Conservation (phyloP, 2,113 vertebrate genomes). For the Oryzias woworae region DNA sequence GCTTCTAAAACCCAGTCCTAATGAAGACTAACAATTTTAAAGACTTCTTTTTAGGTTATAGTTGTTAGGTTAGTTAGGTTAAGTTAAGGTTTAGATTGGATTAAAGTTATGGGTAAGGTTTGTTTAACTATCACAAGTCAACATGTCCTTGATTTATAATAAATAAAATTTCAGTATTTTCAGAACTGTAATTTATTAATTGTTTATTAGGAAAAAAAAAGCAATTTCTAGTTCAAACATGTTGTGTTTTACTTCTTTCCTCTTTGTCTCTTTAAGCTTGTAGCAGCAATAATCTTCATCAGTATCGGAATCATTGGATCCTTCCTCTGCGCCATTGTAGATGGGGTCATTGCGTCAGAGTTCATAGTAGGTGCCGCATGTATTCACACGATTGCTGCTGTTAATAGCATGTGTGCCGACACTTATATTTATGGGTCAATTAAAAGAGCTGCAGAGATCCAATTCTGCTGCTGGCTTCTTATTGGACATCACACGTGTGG, state of each 20-base stretch:
- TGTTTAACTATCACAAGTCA: too few relatives aligned
- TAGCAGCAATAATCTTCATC: conserved; percentile 92
- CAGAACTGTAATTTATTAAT: background rate
- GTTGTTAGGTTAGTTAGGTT: too few relatives aligned
- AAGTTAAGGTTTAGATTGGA: too few relatives aligned
- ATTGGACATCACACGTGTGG: background rate
- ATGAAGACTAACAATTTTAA: too few relatives aligned
- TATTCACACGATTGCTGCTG: background rate
- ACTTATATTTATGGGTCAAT: background rate
- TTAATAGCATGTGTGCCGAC: background rate
- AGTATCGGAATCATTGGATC: conserved; percentile 89
- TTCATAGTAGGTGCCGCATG: conserved; percentile 85
- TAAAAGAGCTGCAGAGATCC: background rate
- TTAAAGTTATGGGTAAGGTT: too few relatives aligned
- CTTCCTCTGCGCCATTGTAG: conserved; percentile 90
- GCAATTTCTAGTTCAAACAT: background rate
- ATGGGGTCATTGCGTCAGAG: conserved; percentile 88
- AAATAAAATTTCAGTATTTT: background rate
- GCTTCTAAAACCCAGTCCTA: too few relatives aligned
- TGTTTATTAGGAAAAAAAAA: background rate
- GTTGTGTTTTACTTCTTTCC: background rate
- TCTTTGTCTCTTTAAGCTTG: conserved; percentile 73
- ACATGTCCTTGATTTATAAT: background rate
- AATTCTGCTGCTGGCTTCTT: background rate
- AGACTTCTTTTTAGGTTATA: too few relatives aligned